These are phyloP conservation scores for Mustela lutreola DNA, from an alignment of 2,113 vertebrate genomes.

Conservation along the genomic window DNA sequence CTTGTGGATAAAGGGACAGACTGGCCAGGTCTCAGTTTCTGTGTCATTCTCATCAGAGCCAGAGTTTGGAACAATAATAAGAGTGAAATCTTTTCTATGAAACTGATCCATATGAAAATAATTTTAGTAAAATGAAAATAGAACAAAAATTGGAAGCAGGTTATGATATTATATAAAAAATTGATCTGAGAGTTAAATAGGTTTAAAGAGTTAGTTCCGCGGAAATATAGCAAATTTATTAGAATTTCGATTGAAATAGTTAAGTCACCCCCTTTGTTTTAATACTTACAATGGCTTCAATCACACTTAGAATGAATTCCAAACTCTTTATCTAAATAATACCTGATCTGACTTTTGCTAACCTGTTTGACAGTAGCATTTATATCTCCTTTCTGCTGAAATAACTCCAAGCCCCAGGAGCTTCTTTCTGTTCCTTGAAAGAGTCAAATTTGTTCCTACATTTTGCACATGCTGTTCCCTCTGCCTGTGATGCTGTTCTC, in stretches of 20 bases:
- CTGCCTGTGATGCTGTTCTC: not conserved
- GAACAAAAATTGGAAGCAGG: not conserved
- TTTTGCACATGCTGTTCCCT: not conserved
- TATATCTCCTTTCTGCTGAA: not conserved
- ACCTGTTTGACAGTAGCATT: not conserved
- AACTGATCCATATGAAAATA: slow-evolving; percentile 52
- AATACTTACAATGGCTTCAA: not conserved
- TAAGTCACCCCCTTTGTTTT: slow-evolving; percentile 25
- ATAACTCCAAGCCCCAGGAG: not conserved
- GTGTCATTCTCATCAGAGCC: not conserved
- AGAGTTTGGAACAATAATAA: slow-evolving; percentile 7
- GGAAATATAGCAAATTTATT: slow-evolving; percentile 23
- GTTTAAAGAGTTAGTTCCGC: slow-evolving; percentile 43
- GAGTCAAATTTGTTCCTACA: not conserved
- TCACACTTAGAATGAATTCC: not conserved
- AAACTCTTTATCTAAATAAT: not conserved
- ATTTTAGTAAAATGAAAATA: slow-evolving; percentile 51
- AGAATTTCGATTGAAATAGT: slow-evolving; percentile 48
- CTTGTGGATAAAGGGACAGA: not conserved
- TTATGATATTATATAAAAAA: slow-evolving; percentile 29
- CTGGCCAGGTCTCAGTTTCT: not conserved
- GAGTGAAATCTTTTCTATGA: slow-evolving; percentile 56
- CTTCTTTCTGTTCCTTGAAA: not conserved
- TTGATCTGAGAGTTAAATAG: slow-evolving; percentile 53
- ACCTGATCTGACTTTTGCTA: not conserved